These are phyloP conservation scores for Bucorvus abyssinicus DNA, from an alignment of 2,797 vertebrate genomes.

Conservation along the genomic window DNA sequence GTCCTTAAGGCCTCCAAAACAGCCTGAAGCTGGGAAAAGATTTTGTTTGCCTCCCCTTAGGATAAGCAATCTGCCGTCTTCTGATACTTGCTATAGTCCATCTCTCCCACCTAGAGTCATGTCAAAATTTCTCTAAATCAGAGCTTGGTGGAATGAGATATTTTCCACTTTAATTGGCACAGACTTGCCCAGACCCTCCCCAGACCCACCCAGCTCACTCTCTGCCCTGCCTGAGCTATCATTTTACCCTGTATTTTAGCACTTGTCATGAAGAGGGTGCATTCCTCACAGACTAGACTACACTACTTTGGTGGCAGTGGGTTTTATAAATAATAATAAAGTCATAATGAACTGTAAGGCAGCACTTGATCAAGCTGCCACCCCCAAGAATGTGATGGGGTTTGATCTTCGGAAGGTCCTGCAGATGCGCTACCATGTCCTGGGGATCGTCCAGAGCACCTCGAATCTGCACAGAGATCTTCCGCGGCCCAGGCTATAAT, in stretches of 20 bases:
- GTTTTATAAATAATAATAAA: neutral
- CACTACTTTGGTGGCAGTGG: neutral
- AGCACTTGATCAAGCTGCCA: neutral
- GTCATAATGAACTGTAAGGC: neutral
- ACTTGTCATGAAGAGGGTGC: neutral
- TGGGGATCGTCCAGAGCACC: neutral
- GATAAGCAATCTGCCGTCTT: neutral
- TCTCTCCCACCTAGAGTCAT: neutral
- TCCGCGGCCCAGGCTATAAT: fast-evolving
- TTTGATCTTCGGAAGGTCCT: neutral
- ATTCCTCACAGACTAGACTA: neutral
- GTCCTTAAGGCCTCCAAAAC: neutral
- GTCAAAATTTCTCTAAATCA: neutral
- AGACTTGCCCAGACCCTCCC: neutral
- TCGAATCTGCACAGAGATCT: neutral
- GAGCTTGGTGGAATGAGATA: neutral
- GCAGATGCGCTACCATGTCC: neutral
- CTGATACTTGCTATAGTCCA: neutral
- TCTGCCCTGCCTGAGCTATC: neutral
- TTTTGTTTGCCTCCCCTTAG: neutral
- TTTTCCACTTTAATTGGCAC: neutral
- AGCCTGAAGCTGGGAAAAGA: neutral
- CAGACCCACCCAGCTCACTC: neutral
- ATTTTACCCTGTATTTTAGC: neutral
- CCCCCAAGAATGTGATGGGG: neutral